phyloP scores from a whole-genome alignment of 2,113 vertebrate genomes.

The Oplegnathus fasciatus region DNA sequence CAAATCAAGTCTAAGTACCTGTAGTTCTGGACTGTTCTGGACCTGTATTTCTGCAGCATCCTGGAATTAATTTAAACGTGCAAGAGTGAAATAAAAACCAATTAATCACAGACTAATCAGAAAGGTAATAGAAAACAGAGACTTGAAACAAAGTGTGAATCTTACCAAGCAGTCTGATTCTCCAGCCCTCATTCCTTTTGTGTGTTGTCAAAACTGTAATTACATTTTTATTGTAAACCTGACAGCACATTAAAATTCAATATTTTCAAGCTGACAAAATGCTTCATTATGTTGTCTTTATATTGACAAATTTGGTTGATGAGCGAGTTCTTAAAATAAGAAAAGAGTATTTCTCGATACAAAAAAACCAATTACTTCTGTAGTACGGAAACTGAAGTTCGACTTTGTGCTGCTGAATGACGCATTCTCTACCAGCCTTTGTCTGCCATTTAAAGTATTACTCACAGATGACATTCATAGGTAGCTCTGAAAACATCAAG shows the following conservation, averaged over 20 bases:
- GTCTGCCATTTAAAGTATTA: constrained; percentile 21
- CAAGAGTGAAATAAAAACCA: constrained; percentile 26
- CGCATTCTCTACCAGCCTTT: constrained; percentile 22
- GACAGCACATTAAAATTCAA: constrained; percentile 54
- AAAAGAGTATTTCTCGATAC: constrained; percentile 26
- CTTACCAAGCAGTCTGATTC: constrained; percentile 21
- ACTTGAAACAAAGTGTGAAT: constrained; percentile 34
- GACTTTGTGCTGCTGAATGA: constrained; percentile 2
- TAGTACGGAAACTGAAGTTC: background rate
- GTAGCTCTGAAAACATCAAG: constrained; percentile 12
- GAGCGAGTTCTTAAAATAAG: constrained; percentile 39
- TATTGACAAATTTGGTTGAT: constrained; percentile 59
- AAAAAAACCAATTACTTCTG: constrained; percentile 44
- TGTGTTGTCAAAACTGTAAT: constrained; percentile 57
- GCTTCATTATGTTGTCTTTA: constrained; percentile 57
- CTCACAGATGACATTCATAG: constrained; percentile 25
- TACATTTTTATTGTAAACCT: constrained; percentile 66
- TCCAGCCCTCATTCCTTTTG: constrained; percentile 17
- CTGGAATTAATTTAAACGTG: constrained; percentile 35
- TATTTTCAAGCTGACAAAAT: constrained; percentile 61
- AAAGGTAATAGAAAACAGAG: constrained; percentile 41
- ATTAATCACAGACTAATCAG: constrained; percentile 40
- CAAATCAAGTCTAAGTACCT: constrained; percentile 16
- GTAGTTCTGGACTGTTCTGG: background rate
- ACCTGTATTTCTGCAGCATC: constrained; percentile 4